Conservation (phyloP, 2,113 vertebrate genomes). For the Oryzias javanicus region DNA sequence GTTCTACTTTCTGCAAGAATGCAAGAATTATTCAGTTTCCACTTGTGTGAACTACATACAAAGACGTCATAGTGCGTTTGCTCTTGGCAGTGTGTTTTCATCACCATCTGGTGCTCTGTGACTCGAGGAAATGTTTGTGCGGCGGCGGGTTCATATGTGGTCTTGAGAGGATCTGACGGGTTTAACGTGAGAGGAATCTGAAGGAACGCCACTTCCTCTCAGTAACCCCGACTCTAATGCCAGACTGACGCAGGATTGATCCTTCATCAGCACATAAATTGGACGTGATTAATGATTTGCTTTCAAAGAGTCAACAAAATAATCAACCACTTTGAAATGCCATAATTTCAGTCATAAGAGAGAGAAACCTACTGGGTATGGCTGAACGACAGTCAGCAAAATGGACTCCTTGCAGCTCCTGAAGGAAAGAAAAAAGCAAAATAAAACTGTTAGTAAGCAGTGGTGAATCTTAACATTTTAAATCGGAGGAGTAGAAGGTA, state of each 20-base stretch:
- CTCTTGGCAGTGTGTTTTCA: constrained; percentile 32
- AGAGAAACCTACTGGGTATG: constrained; percentile 88
- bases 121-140: constrained; percentile 28
- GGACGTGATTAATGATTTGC: constrained; percentile 43
- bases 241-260: constrained; percentile 12
- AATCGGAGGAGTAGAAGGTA: no score
- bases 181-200: constrained; percentile 31
- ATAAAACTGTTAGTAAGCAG: background rate
- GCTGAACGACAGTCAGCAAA: constrained; percentile 93
- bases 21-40: constrained; percentile 41
- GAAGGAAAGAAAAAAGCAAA: constrained; percentile 48
- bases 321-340: constrained; percentile 16
- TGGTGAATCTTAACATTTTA: no score
- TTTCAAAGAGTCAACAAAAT: constrained; percentile 41
- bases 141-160: constrained; percentile 40
- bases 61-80: constrained; percentile 35
- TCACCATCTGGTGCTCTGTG: constrained; percentile 51
- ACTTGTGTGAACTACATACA: constrained; percentile 47
- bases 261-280: constrained; percentile 45
- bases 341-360: constrained; percentile 19
- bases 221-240: constrained; percentile 29
- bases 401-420: constrained; percentile 99
- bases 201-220: constrained; percentile 31
- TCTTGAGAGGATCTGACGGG: constrained; percentile 38
- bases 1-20: constrained; percentile 39